Percentiles rank a stretch among this genome's conserved stretches.
Evolutionary conservation across 2,113 vertebrate species (phyloP).

Genomic region (Microcebus tavaratra): DNA sequence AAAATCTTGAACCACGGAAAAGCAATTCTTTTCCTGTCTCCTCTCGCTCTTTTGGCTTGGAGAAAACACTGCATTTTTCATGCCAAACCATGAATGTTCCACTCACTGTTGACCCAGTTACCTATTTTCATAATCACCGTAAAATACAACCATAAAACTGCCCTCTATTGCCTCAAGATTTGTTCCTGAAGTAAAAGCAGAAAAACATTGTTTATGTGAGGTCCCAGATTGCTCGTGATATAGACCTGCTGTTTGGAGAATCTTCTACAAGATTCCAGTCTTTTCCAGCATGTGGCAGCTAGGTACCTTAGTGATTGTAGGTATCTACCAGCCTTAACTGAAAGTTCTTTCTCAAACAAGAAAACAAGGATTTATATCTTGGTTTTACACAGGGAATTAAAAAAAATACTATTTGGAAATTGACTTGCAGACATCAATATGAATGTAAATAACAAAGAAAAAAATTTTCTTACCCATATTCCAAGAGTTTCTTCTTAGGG

Average conservation of each 20-base stretch:
- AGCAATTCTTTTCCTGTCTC: neutral
- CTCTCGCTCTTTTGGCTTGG: neutral
- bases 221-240: neutral
- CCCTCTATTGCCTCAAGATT: neutral
- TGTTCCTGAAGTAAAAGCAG: neutral
- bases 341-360: neutral
- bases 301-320: neutral
- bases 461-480: neutral
- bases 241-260: neutral
- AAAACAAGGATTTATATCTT: neutral
- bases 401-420: neutral
- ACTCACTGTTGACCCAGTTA: slow-evolving; percentile 3
- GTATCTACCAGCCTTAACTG: neutral
- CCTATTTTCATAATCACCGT: neutral
- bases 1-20: neutral
- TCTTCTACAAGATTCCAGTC: neutral
- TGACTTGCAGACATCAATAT: neutral
- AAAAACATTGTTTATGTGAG: neutral
- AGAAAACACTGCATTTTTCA: neutral
- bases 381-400: neutral
- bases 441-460: neutral
- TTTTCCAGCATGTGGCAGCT: neutral
- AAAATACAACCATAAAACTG: neutral
- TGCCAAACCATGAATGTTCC: neutral
- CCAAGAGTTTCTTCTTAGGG: neutral